Conservation (phyloP, 2,113 vertebrate genomes). For the Fregetta grallaria region DNA sequence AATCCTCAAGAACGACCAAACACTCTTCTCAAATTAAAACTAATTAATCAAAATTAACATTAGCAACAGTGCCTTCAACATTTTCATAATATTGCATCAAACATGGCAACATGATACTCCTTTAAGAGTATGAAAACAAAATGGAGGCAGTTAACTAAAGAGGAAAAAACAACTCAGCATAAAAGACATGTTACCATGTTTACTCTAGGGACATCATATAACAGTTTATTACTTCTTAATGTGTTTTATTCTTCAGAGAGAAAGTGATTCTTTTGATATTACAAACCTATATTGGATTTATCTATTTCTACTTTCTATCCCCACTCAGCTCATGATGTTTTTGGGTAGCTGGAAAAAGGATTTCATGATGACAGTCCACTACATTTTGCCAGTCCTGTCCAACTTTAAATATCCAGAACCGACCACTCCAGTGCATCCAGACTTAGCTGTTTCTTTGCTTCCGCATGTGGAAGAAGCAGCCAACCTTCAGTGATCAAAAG, state of each 20-base stretch:
- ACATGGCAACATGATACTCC: background rate
- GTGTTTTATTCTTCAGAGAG: constrained; percentile 16
- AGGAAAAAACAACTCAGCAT: background rate
- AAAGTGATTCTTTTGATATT: constrained; percentile 39
- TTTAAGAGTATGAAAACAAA: background rate
- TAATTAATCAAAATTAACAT: background rate
- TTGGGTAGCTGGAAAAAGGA: background rate
- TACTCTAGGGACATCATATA: constrained; percentile 1
- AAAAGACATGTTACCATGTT: constrained; percentile 3
- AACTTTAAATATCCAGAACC: background rate
- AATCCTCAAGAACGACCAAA: background rate
- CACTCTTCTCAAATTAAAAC: background rate
- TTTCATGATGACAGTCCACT: background rate
- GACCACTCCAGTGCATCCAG: background rate
- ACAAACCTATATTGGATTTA: constrained; percentile 27
- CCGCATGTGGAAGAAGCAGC: background rate
- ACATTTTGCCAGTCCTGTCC: background rate
- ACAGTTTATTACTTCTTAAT: constrained; percentile 46
- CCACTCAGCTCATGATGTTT: background rate
- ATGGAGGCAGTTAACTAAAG: background rate
- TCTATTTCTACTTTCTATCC: constrained; percentile 1
- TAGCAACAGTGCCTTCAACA: background rate
- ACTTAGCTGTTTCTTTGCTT: background rate
- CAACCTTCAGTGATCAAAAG: background rate
- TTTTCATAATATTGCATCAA: background rate